Percentiles rank a stretch among this genome's conserved stretches.
Evolutionary conservation across 2,113 vertebrate genomes (phyloP).

Genomic region (Trochalopteron elliotii): DNA sequence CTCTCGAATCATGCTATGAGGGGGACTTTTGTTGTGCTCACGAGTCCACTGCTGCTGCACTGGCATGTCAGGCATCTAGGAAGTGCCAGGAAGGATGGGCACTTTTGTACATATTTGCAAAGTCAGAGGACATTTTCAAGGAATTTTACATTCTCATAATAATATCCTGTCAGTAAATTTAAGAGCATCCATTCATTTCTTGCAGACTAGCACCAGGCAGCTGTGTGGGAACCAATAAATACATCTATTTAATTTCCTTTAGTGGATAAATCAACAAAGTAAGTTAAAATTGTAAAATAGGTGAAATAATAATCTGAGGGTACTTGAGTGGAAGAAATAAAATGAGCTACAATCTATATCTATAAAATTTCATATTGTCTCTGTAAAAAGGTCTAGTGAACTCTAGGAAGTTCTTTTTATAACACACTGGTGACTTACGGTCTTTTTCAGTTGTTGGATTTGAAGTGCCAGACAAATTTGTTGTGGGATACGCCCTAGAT

Average conservation of each 20-base stretch:
- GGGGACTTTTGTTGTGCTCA: neutral
- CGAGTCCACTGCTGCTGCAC: neutral
- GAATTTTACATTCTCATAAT: neutral
- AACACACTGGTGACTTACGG: slow-evolving; percentile 34
- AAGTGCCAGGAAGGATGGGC: neutral
- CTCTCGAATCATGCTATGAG: neutral
- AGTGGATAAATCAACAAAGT: neutral
- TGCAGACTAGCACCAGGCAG: neutral
- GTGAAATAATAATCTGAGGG: neutral
- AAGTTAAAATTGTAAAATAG: neutral
- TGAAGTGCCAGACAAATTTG: slow-evolving; percentile 99
- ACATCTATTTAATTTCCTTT: neutral
- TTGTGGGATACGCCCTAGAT: too few species aligned
- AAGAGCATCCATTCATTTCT: neutral
- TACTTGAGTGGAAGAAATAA: neutral
- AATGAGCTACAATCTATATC: neutral
- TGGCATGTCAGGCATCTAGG: neutral
- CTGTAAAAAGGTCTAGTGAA: neutral
- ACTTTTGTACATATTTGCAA: neutral
- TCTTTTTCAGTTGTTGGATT: slow-evolving; percentile 92
- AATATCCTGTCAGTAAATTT: neutral
- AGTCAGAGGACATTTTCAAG: neutral
- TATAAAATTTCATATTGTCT: neutral
- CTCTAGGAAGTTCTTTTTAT: slow-evolving; percentile 14
- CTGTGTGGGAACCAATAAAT: neutral